Conservation (phyloP, 2,888 invertebrate species). For the Spatulosminthurus flaviceps region DNA sequence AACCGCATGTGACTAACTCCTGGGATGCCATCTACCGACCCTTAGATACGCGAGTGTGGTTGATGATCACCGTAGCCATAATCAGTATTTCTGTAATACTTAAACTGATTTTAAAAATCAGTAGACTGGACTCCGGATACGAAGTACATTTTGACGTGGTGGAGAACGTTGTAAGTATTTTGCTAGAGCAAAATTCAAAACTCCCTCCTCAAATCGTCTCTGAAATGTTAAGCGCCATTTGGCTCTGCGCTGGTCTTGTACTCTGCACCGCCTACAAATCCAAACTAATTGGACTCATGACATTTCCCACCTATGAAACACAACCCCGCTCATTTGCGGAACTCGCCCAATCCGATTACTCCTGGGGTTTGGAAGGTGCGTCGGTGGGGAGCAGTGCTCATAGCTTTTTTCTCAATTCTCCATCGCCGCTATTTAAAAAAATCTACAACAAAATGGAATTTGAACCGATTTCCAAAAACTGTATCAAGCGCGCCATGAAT, state of each 20-base stretch:
- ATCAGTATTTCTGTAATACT: not conserved
- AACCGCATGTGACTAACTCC: not conserved
- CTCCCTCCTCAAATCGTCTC: not conserved
- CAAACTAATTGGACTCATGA: conserved; percentile 3
- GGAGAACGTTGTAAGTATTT: not conserved
- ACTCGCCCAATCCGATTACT: not conserved
- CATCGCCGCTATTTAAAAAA: conserved; percentile 14
- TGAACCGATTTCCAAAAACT: not conserved
- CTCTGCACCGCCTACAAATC: conserved; percentile 10
- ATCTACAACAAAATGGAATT: conserved; percentile 27
- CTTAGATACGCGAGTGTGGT: not conserved
- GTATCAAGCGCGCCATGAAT: not conserved
- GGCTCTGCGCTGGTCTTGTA: not conserved
- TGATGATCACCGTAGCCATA: not conserved
- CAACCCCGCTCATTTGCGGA: conserved; percentile 10
- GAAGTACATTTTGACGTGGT: not conserved
- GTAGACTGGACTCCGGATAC: not conserved
- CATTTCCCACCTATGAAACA: not conserved
- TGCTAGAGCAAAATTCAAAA: conserved; percentile 19
- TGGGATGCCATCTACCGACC: conserved; percentile 24
- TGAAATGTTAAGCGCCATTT: not conserved
- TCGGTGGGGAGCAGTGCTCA: conserved; percentile 29
- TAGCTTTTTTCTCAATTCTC: conserved; percentile 33
- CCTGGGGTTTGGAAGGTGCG: conserved; percentile 30
- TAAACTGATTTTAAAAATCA: not conserved